Evolutionary conservation across 2,797 vertebrate genomes (phyloP).

Genomic region (Cyprinella venusta): DNA sequence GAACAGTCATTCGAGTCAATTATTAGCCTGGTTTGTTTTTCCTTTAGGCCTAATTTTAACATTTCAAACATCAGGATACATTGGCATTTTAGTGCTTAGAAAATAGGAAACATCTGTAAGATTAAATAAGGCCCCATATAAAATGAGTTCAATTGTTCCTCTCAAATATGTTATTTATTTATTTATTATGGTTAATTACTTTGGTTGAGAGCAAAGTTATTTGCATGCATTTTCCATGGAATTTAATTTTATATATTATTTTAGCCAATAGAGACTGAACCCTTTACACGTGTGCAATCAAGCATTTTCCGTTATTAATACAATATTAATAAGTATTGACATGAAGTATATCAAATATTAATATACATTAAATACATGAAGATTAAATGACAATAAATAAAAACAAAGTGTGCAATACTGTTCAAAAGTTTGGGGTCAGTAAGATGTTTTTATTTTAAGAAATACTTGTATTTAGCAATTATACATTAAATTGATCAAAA

Average conservation of each 20-base stretch:
- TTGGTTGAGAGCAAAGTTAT: background rate
- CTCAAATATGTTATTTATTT: background rate
- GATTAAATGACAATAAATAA: background rate
- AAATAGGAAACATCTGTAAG: background rate
- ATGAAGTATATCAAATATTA: slow-evolving; percentile 13
- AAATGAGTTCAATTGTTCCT: background rate
- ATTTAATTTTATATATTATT: background rate
- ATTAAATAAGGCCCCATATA: background rate
- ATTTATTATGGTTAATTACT: background rate
- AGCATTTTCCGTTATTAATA: slow-evolving; percentile 10
- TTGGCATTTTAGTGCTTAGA: background rate
- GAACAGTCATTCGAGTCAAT: background rate
- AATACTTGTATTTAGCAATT: background rate
- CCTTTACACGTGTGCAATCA: background rate
- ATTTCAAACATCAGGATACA: background rate
- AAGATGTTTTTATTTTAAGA: background rate
- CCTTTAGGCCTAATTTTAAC: background rate
- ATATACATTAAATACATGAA: background rate
- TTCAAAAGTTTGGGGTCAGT: slow-evolving; percentile 2
- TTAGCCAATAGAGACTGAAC: background rate
- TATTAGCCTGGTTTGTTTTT: background rate
- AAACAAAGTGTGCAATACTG: background rate
- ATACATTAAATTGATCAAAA: slow-evolving; percentile 3
- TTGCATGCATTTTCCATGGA: background rate
- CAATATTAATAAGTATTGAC: background rate